Evolutionary conservation across 2,113 vertebrate species (phyloP).

Genomic region (Apteryx owenii): DNA sequence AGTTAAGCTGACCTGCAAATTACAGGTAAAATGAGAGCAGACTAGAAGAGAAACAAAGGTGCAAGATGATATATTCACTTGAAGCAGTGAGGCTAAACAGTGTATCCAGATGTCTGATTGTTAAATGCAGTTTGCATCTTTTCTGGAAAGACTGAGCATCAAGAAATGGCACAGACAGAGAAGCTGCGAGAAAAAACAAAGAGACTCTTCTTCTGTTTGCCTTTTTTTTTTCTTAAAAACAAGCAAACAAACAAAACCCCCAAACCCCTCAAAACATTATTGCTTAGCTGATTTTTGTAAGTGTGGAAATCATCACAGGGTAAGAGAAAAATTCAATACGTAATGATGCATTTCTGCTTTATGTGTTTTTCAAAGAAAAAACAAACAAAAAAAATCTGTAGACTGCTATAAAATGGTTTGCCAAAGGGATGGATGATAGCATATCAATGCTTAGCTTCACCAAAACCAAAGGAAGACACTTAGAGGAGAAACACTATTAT

Average conservation of each 20-base stretch:
- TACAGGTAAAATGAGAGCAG: not conserved
- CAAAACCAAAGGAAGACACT: not conserved
- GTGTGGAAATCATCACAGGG: not conserved
- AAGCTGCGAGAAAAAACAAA: not conserved
- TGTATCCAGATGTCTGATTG: not conserved
- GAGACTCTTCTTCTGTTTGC: not conserved
- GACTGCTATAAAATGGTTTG: not conserved
- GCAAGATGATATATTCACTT: not conserved
- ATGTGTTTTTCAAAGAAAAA: not conserved
- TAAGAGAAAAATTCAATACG: not conserved
- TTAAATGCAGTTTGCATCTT: not conserved
- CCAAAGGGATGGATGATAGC: not conserved
- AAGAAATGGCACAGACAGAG: not conserved
- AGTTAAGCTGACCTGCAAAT: not conserved
- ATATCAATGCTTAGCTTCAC: not conserved
- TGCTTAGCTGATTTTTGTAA: not conserved
- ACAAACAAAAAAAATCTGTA: not conserved
- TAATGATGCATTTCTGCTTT: not conserved
- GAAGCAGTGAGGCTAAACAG: not conserved
- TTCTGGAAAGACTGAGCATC: not conserved
- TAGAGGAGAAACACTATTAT: not conserved
- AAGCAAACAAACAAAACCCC: not conserved
- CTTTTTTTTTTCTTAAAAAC: not conserved
- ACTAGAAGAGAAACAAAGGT: not conserved
- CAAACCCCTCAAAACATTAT: not conserved